Conservation (phyloP, 2,888 invertebrate genomes). For the Anodontia alba region DNA sequence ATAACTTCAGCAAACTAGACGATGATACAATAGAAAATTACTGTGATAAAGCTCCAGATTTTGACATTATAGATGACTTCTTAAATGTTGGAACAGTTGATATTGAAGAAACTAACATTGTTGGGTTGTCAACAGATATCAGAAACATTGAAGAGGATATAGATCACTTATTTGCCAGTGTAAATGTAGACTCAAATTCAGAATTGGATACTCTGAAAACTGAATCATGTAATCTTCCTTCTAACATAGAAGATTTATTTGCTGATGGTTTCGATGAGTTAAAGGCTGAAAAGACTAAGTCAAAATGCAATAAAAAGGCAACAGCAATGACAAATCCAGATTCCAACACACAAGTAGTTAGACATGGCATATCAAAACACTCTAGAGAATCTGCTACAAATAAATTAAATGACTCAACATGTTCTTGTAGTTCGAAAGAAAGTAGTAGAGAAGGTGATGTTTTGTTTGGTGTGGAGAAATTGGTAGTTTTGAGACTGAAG, state of each 20-base stretch:
- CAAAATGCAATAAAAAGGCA: not conserved
- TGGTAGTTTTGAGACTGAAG: slow-evolving; percentile 36
- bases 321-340: not conserved
- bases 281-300: not conserved
- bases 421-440: not conserved
- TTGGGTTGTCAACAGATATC: slow-evolving; percentile 4
- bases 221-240: slow-evolving; percentile 20
- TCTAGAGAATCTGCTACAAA: not conserved
- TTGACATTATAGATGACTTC: slow-evolving; percentile 42
- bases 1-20: not conserved
- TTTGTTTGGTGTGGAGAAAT: not conserved
- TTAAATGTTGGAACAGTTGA: slow-evolving; percentile 20
- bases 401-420: not conserved
- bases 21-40: not conserved
- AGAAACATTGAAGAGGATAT: slow-evolving; percentile 47
- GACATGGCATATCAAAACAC: not conserved
- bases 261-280: not conserved
- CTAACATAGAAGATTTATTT: slow-evolving; percentile 41
- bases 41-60: slow-evolving; percentile 8
- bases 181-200: slow-evolving; percentile 10
- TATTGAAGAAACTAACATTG: not conserved
- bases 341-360: not conserved
- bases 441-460: not conserved
- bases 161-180: slow-evolving; percentile 53
- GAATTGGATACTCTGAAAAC: slow-evolving; percentile 8